Conservation (phyloP, 1,140 invertebrate species). For the Streblospio benedicti region DNA sequence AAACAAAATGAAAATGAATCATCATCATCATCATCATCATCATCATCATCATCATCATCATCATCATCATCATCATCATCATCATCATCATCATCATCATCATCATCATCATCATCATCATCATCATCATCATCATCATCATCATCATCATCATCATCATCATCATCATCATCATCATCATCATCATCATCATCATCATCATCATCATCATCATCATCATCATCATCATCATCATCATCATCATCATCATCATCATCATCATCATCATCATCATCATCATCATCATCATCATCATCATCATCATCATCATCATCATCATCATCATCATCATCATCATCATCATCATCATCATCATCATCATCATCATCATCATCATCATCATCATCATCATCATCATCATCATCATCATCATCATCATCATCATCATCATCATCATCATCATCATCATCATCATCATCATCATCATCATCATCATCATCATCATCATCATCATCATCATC, state of each 20-base stretch:
- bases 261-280: constrained; percentile 1
- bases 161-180: background rate
- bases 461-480: constrained; percentile 4
- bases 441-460: constrained; percentile 1
- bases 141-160: background rate
- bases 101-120: background rate
- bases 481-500: constrained; percentile 7
- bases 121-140: background rate
- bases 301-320: background rate
- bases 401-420: constrained; percentile 8
- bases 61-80: background rate
- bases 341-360: background rate
- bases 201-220: background rate
- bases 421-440: constrained; percentile 9
- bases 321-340: constrained; percentile 1
- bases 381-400: background rate
- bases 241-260: background rate
- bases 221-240: background rate
- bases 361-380: background rate
- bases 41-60: background rate
- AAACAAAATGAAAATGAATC: no score
- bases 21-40: background rate
- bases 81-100: constrained; percentile 1
- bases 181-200: background rate
- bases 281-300: background rate